These are phyloP conservation scores for Sula dactylatra DNA, from an alignment of 2,113 vertebrate species.

Conservation along the genomic window DNA sequence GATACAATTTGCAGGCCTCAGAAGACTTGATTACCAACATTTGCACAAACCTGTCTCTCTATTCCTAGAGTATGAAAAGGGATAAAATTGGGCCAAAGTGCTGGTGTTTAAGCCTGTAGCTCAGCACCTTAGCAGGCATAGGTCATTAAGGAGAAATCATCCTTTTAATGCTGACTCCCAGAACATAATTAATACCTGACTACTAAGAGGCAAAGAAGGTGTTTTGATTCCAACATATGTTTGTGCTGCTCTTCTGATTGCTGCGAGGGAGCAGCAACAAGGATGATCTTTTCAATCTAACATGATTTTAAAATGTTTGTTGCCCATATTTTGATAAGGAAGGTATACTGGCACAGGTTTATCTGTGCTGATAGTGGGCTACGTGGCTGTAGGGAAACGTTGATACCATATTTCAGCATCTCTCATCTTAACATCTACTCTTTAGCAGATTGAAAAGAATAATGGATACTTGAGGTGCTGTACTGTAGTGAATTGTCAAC, in stretches of 20 bases:
- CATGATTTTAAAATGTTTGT: constrained; percentile 43
- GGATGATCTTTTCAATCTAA: constrained; percentile 30
- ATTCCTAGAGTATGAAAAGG: neutral
- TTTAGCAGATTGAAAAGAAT: constrained; percentile 29
- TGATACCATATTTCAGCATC: constrained; percentile 22
- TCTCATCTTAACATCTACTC: constrained; percentile 39
- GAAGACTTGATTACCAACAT: neutral
- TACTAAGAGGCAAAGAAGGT: neutral
- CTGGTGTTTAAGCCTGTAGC: neutral
- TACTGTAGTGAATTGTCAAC: neutral
- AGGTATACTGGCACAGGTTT: constrained; percentile 46
- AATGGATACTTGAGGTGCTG: constrained; percentile 8
- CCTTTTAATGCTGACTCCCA: neutral
- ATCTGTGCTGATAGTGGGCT: constrained; percentile 50
- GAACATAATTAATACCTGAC: neutral
- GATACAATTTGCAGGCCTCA: neutral
- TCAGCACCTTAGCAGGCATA: neutral
- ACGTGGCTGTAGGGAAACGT: constrained; percentile 34
- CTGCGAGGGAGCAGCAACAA: constrained; percentile 7
- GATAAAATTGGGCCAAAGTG: neutral
- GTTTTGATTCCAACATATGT: neutral
- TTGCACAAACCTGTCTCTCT: neutral
- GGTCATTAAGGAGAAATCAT: neutral
- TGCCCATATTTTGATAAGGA: constrained; percentile 53
- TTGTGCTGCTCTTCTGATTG: neutral